phyloP scores from a whole-genome alignment of 2,797 vertebrate species.

The Hyperoplus immaculatus region DNA sequence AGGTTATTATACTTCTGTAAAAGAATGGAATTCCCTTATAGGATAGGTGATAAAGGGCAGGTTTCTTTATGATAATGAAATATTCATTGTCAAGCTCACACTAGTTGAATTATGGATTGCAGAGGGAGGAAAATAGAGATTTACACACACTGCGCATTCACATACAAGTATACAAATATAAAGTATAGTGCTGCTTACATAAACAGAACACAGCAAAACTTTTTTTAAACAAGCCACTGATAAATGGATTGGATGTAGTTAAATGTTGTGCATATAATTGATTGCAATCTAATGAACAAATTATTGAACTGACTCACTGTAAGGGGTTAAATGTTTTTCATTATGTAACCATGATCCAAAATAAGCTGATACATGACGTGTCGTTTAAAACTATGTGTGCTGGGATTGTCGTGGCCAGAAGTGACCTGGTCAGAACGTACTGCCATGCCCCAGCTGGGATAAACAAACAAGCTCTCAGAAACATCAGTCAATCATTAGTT shows the following conservation, averaged over 20 bases:
- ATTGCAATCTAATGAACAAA: constrained; percentile 46
- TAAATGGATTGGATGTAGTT: constrained; percentile 9
- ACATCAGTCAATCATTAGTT: no score
- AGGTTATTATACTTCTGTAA: constrained; percentile 12
- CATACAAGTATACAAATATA: constrained; percentile 24
- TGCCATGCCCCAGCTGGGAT: no score
- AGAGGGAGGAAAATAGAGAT: constrained; percentile 49
- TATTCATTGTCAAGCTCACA: constrained; percentile 68
- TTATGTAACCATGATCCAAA: no score
- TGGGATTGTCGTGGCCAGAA: no score
- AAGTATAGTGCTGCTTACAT: constrained; percentile 60
- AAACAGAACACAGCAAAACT: background rate
- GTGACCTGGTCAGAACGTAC: no score
- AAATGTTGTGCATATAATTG: constrained; percentile 28
- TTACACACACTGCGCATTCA: constrained; percentile 36
- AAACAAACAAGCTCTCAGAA: no score
- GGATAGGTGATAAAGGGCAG: constrained; percentile 32
- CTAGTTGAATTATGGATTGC: constrained; percentile 72
- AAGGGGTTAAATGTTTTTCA: no score
- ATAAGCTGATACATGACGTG: no score
- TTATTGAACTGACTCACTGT: constrained; percentile 51
- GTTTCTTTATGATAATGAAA: constrained; percentile 69
- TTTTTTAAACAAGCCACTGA: constrained; percentile 14
- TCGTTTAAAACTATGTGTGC: no score
- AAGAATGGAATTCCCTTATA: constrained; percentile 26